Base-by-base conservation (phyloP, 2,888 invertebrate genomes). In the Heliconius hortense region DNA sequence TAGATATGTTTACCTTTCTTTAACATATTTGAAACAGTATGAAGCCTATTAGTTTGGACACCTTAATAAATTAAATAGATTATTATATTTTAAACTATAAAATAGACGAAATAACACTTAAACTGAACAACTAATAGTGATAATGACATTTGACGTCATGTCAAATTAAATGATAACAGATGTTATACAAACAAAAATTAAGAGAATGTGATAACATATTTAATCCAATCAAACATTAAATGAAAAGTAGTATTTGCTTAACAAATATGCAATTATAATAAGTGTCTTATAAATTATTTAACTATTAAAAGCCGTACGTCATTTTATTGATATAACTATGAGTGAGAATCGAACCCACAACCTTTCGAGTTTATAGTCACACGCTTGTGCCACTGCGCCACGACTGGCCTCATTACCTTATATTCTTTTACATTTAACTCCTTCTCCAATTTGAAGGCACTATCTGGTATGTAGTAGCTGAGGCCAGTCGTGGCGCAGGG, bases 1-100 rank as follows among this genome's bases (percentile, higher is more conserved):
- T 69, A 73, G 73, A 78, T 78, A 78, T 80, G 77, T 90, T 71
- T 91, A 90, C 90, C 90, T 90, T 86, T 82, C 82, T 85, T 88
- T 56, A 90, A 79, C 89, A 90, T 90, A 80, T 74, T 82, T 80
- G 76, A 63, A 74, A 48, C 39, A 53, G 28, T 28, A 21, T 31
- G 35, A 53, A 21, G 13, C 21, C 24, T 48, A 28, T 31, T 26
- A 53, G 39, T 35, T 63, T 35, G 53, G n/a, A 31, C 11, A 43
- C 26, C 53, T 62, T 43, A 24, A 31, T 68, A 28, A 53, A 66
- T 15, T 66, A 66, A 66, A 39, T 43, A 10, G 31, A 4, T 31
- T 26, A 2, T 26, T 26, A 31, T 2, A 15, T 18, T 63, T 15
- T n/a, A 11, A 63, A n/a, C 21, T 7, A 24, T 24, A 66, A 15